These are phyloP conservation scores for Hydriomena furcata DNA, from an alignment of 2,888 invertebrate species.

Conservation along the genomic window DNA sequence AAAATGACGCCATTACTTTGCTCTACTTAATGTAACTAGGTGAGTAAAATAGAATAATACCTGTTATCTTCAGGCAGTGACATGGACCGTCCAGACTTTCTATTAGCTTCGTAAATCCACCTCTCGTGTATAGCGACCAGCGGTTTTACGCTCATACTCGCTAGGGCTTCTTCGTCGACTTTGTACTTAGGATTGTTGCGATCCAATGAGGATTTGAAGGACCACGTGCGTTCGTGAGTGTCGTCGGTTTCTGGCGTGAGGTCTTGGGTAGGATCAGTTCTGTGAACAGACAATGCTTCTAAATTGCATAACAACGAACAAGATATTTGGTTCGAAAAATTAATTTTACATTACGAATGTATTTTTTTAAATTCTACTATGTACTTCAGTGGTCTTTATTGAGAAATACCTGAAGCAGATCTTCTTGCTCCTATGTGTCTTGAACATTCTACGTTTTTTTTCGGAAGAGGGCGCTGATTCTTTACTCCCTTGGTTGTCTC, in stretches of 20 bases:
- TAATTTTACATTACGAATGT: too few relatives aligned
- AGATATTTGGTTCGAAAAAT: too few relatives aligned
- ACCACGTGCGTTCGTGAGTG: conserved; percentile 50
- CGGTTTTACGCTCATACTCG: conserved; percentile 70
- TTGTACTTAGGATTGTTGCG: conserved; percentile 39
- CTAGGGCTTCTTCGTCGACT: conserved; percentile 61
- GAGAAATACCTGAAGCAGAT: too few relatives aligned
- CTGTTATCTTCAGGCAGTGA: conserved; percentile 71
- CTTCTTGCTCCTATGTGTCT: too few relatives aligned
- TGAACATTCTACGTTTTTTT: too few relatives aligned
- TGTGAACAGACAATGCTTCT: conserved; percentile 40
- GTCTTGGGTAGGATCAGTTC: conserved; percentile 49
- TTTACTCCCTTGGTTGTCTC: too few relatives aligned
- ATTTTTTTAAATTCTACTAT: too few relatives aligned
- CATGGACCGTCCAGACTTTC: conserved; percentile 64
- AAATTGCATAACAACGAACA: too few relatives aligned
- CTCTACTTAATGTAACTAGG: too few relatives aligned
- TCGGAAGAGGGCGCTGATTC: too few relatives aligned
- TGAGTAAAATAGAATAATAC: conserved; percentile 44
- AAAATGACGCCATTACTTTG: not conserved
- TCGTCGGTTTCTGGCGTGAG: conserved; percentile 47
- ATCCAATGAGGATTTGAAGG: conserved; percentile 45
- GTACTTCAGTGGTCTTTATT: too few relatives aligned
- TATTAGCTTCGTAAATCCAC: conserved; percentile 77
- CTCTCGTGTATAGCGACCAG: conserved; percentile 76